Evolutionary conservation across 2,113 vertebrate species (phyloP).

Genomic region (Chionis minor): DNA sequence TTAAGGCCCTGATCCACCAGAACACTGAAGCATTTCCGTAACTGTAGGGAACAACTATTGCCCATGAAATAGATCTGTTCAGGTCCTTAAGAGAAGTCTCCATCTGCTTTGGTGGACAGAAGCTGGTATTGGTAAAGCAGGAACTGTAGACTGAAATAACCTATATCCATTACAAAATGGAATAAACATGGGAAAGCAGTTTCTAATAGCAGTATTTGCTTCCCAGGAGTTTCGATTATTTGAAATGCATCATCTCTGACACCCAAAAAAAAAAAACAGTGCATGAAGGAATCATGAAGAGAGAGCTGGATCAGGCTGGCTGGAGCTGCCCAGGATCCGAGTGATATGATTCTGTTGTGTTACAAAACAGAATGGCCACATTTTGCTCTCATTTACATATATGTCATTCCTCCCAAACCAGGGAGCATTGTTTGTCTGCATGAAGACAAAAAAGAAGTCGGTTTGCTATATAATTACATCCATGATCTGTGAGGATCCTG

Average conservation of each 20-base stretch:
- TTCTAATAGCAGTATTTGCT: neutral
- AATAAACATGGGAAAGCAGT: neutral
- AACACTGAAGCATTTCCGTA: neutral
- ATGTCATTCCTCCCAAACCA: neutral
- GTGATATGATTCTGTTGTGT: neutral
- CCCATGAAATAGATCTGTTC: neutral
- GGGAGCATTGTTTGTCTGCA: neutral
- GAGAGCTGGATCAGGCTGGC: neutral
- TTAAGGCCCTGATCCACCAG: neutral
- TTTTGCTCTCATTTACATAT: slow-evolving; percentile 36
- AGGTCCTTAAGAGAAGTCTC: neutral
- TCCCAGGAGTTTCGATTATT: neutral
- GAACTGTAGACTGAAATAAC: neutral
- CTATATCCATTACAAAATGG: neutral
- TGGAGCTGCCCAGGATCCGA: neutral
- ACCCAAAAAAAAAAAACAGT: neutral
- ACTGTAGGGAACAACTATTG: neutral
- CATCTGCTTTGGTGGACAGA: neutral
- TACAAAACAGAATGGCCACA: neutral
- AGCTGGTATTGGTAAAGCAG: neutral
- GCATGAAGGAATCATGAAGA: neutral
- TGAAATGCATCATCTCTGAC: neutral
- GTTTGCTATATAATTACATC: slow-evolving; percentile 27
- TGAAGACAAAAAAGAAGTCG: neutral
- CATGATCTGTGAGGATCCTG: neutral